phyloP scores from a whole-genome alignment of 92 coral and sea anemone species.

The Scolanthus callimorphus region DNA sequence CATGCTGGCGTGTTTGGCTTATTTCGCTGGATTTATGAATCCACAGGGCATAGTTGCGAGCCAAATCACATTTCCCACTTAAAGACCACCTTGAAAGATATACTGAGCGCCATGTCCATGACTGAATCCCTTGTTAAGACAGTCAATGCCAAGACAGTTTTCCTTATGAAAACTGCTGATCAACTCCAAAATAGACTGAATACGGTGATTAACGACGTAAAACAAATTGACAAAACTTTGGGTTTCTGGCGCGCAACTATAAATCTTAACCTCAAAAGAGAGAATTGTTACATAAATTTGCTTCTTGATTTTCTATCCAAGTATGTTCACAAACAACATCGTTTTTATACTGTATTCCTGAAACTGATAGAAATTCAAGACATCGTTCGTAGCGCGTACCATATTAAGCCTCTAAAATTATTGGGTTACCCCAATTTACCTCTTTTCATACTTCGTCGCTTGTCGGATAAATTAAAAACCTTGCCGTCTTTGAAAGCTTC shows the following conservation, averaged over 20 bases:
- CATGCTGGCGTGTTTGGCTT: slow-evolving; percentile 3
- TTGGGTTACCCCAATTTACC: not conserved
- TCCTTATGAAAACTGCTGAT: slow-evolving; percentile 6
- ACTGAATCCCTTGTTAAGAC: not conserved
- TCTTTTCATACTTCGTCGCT: not conserved
- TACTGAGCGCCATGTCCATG: not conserved
- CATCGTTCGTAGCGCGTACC: not conserved
- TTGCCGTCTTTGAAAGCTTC: not conserved
- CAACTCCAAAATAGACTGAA: not conserved
- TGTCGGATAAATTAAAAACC: not conserved
- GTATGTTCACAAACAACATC: not conserved
- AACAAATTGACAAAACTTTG: not conserved
- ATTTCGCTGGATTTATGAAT: not conserved
- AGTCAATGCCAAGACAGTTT: slow-evolving; percentile 10
- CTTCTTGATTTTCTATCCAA: not conserved
- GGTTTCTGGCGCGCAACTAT: not conserved
- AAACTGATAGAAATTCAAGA: not conserved
- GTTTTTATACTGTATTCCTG: not conserved
- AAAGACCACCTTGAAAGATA: not conserved
- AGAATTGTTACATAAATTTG: not conserved
- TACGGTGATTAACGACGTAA: not conserved
- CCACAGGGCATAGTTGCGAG: slow-evolving; percentile 6
- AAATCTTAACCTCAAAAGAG: not conserved
- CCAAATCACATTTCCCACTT: slow-evolving; percentile 8
- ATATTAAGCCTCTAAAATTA: too few relatives aligned